Base-by-base conservation (phyloP, 2,797 vertebrate species). In the Sebastiscus tertius region DNA sequence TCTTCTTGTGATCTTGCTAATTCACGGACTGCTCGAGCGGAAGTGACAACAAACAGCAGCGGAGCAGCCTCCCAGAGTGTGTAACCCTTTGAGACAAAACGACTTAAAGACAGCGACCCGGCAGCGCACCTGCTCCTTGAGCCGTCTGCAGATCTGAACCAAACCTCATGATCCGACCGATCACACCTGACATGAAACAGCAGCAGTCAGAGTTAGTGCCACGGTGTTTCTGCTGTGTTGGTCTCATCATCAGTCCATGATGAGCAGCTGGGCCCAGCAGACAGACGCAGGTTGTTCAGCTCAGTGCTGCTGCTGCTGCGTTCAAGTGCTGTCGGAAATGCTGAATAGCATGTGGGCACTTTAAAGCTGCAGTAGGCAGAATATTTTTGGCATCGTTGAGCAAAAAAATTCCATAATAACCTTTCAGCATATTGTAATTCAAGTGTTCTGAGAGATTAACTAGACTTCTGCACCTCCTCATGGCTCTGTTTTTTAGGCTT, bases 41-140 rank as follows among this genome's bases (percentile, higher is more conserved):
- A 95, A 95, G 93, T 93, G 84, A 84, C 81, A 84, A 78, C 82
- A 56, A 85, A 84, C 79, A 76, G 58, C 52, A 65, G 79, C 65
- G 31, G 56, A 36, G 46, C 75, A 39, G 80, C 81, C 68, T 46
- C 77, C 55, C 13, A 4, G 2, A 36, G 31, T 0, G 60, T 36
- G 65, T 59, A 68, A 63, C 68, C 84, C 82, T 78, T 74, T 64
- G 31, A 82, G 71, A 10, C 7, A 29, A 70, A 75, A 24, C n/a
- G 1, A 20, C 29, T 33, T 4, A 5, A 11, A 24, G 14, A 46
- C 10, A 10, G 39, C 68, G 52, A 22, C 14, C 54, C 26, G 16
- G 42, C 70, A 1, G 49, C 9, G 72, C 86, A 86, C 85, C 87
- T 88, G 89, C 86, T 56, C 4, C 72, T 16, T 2, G 20, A 42